Evolutionary conservation across 2,113 vertebrate species (phyloP).

Genomic region (Callithrix jacchus): DNA sequence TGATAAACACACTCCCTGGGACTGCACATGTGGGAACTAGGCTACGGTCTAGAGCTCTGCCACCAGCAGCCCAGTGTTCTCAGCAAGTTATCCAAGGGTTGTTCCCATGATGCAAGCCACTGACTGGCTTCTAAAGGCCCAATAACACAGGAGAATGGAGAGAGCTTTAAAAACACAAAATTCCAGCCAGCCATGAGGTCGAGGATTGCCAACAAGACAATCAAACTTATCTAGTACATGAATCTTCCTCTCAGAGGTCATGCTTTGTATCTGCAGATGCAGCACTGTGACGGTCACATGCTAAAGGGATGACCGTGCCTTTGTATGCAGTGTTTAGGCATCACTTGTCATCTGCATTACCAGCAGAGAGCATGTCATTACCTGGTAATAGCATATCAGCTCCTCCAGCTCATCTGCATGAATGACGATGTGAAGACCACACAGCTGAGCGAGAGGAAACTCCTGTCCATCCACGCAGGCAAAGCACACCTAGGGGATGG

Average conservation of each 20-base stretch:
- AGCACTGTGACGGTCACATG: neutral
- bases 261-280: neutral
- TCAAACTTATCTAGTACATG: neutral
- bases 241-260: neutral
- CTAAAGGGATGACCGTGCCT: neutral
- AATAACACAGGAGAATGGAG: neutral
- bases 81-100: neutral
- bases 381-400: conserved; percentile 94
- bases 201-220: neutral
- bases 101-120: neutral
- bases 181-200: neutral
- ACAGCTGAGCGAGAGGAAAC: conserved; percentile 92
- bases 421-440: conserved; percentile 94
- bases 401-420: conserved; percentile 96
- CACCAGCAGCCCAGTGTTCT: neutral
- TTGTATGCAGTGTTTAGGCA: neutral
- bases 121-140: neutral
- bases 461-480: conserved; percentile 94
- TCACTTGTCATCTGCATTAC: neutral
- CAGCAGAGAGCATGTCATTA: conserved; percentile 19
- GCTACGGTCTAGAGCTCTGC: neutral
- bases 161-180: neutral
- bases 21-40: neutral
- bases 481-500: conserved; percentile 89
- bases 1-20: neutral